These are phyloP conservation scores for Drosophila paulistorum DNA, from an alignment of 1,140 invertebrate genomes.

Conservation along the genomic window DNA sequence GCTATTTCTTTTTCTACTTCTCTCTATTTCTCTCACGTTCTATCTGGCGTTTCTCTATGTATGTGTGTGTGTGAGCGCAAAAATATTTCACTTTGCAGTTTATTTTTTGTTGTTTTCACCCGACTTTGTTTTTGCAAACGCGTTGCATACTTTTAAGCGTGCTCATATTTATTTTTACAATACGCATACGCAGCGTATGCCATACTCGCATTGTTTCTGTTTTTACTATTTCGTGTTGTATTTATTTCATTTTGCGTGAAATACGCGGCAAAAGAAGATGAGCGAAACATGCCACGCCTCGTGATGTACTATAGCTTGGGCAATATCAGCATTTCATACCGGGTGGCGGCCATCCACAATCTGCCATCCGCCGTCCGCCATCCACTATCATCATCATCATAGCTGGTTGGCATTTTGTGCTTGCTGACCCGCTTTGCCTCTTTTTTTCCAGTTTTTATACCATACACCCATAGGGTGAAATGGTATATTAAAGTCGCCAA, in stretches of 20 bases:
- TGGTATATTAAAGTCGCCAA: too few relatives aligned
- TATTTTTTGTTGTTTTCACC: not conserved
- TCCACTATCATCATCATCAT: slow-evolving; percentile 60
- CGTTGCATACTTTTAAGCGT: slow-evolving; percentile 54
- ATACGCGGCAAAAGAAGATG: slow-evolving; percentile 40
- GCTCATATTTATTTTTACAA: slow-evolving; percentile 65
- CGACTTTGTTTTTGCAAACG: slow-evolving; percentile 26
- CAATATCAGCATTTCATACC: slow-evolving; percentile 77
- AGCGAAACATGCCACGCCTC: slow-evolving; percentile 18
- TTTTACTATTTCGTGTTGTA: slow-evolving; percentile 36
- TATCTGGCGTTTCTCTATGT: not conserved
- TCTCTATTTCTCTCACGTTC: not conserved
- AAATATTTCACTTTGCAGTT: slow-evolving; percentile 42
- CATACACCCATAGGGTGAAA: too few relatives aligned
- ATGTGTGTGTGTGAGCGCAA: slow-evolving; percentile 14
- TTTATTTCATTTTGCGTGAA: slow-evolving; percentile 69
- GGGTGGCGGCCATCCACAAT: slow-evolving; percentile 64
- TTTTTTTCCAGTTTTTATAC: not conserved
- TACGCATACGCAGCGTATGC: slow-evolving; percentile 58
- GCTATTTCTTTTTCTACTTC: not conserved
- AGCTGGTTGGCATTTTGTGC: slow-evolving; percentile 71
- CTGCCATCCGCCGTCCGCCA: slow-evolving; percentile 57
- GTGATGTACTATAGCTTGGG: slow-evolving; percentile 50
- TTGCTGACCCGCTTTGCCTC: slow-evolving; percentile 68
- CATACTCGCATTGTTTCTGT: slow-evolving; percentile 38